These are phyloP conservation scores for Leptinotarsa lineolata DNA, from an alignment of 1,140 invertebrate genomes.

Conservation along the genomic window DNA sequence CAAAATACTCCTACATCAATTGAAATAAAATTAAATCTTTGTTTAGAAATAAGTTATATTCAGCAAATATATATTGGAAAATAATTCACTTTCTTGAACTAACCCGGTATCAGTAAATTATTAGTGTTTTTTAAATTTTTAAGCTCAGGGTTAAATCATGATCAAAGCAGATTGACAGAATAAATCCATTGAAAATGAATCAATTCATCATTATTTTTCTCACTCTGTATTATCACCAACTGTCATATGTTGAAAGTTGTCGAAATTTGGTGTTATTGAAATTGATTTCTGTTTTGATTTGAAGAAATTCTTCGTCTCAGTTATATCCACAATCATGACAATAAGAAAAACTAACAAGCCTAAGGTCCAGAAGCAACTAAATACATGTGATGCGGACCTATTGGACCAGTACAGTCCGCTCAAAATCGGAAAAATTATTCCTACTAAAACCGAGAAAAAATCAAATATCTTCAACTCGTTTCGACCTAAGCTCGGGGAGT, in stretches of 20 bases:
- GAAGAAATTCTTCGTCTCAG: background rate
- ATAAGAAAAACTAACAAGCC: background rate
- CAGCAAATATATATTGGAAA: too few species aligned
- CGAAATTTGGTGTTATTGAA: background rate
- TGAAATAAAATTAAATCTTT: too few species aligned
- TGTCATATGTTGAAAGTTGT: background rate
- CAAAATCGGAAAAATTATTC: conserved; percentile 36
- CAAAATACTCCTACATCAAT: too few species aligned
- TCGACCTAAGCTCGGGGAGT: conserved; percentile 32
- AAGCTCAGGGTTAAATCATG: too few species aligned
- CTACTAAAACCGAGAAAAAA: conserved; percentile 29
- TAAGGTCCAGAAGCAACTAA: background rate
- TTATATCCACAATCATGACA: background rate
- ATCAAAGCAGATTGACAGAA: too few species aligned
- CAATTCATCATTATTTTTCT: too few species aligned
- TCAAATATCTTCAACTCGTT: conserved; percentile 33
- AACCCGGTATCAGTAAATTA: too few species aligned
- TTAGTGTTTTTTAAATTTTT: too few species aligned
- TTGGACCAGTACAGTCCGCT: conserved; percentile 14
- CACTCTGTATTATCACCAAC: too few species aligned
- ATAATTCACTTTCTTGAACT: too few species aligned
- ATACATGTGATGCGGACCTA: background rate
- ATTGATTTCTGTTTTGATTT: background rate
- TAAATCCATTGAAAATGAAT: too few species aligned
- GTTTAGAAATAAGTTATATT: too few species aligned